phyloP scores from a whole-genome alignment of 2,113 vertebrate species.

The Megaleporinus macrocephalus region DNA sequence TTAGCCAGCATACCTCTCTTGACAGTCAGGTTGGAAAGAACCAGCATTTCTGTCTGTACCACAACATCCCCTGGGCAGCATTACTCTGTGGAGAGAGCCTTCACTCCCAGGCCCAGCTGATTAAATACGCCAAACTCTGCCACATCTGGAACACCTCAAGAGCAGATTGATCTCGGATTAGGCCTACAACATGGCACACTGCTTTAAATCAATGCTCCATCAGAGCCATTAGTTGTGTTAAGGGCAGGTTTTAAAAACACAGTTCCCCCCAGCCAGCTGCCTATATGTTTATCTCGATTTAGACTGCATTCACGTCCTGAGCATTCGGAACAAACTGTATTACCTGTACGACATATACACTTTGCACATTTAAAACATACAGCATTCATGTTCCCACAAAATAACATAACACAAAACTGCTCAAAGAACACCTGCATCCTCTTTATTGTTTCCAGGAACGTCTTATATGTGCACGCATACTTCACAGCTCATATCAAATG shows the following conservation, averaged over 20 bases:
- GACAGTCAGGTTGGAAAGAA: slow-evolving; percentile 50
- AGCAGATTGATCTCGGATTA: slow-evolving; percentile 36
- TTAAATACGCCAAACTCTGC: slow-evolving; percentile 55
- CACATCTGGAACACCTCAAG: slow-evolving; percentile 37
- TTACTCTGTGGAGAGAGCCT: slow-evolving; percentile 50
- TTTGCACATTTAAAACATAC: slow-evolving; percentile 7
- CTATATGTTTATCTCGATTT: slow-evolving; percentile 28
- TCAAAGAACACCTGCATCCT: slow-evolving; percentile 40
- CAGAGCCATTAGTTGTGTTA: slow-evolving; percentile 19
- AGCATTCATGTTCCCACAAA: slow-evolving; percentile 37
- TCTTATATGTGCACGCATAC: neutral
- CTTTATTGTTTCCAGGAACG: slow-evolving; percentile 41
- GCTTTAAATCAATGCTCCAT: slow-evolving; percentile 48
- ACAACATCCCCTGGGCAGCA: slow-evolving; percentile 50
- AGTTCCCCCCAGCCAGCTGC: slow-evolving; percentile 18
- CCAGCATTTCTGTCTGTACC: slow-evolving; percentile 45
- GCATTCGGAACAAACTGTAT: slow-evolving; percentile 33
- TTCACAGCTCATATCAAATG: neutral
- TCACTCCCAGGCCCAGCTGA: slow-evolving; percentile 56
- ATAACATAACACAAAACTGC: slow-evolving; percentile 14
- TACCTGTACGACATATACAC: slow-evolving; percentile 32
- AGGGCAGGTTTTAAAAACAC: slow-evolving; percentile 34
- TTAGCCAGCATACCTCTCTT: slow-evolving; percentile 56
- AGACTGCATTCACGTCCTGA: slow-evolving; percentile 21
- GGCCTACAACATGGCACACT: slow-evolving; percentile 28